Conservation (phyloP, 2,888 invertebrate genomes). For the Nycteola revayana region DNA sequence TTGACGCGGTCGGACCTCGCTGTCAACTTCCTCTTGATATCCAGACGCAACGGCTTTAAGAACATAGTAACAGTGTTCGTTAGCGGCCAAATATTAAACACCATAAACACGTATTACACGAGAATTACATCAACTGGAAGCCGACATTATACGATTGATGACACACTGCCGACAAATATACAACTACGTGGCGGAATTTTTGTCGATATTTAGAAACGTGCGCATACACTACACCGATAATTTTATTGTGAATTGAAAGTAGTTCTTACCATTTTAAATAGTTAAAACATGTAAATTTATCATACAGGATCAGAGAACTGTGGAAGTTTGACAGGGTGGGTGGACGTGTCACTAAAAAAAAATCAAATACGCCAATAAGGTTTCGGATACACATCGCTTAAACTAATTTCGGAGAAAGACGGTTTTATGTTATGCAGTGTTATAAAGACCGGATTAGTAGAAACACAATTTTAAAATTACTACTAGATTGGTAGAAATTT, state of each 20-base stretch:
- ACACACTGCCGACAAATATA: conserved; percentile 48
- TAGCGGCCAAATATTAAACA: conserved; percentile 24
- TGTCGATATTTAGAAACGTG: conserved; percentile 7
- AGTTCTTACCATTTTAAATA: conserved; percentile 68
- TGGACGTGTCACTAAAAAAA: conserved; percentile 67
- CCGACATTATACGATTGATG: conserved; percentile 60
- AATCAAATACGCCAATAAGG: conserved; percentile 29
- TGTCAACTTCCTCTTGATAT: conserved; percentile 98
- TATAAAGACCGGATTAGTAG: too few species aligned
- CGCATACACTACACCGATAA: conserved; percentile 15
- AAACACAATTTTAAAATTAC: too few species aligned
- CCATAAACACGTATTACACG: conserved; percentile 33
- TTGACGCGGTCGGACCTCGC: conserved; percentile 99
- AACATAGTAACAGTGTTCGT: conserved; percentile 47
- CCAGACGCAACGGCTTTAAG: conserved; percentile 94
- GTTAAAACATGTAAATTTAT: conserved; percentile 71
- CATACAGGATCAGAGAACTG: conserved; percentile 52
- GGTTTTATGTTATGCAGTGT: conserved; percentile 26
- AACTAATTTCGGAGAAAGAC: conserved; percentile 23
- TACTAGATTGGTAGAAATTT: too few species aligned
- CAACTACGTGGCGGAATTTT: conserved; percentile 47
- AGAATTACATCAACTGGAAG: conserved; percentile 44
- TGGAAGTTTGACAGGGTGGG: conserved; percentile 68
- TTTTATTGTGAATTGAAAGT: conserved; percentile 27
- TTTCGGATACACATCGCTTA: conserved; percentile 29